Percentiles rank a stretch among this genome's conserved stretches.
Evolutionary conservation across 2,888 invertebrate genomes (phyloP).

Genomic region (Azorinus chamasolen): DNA sequence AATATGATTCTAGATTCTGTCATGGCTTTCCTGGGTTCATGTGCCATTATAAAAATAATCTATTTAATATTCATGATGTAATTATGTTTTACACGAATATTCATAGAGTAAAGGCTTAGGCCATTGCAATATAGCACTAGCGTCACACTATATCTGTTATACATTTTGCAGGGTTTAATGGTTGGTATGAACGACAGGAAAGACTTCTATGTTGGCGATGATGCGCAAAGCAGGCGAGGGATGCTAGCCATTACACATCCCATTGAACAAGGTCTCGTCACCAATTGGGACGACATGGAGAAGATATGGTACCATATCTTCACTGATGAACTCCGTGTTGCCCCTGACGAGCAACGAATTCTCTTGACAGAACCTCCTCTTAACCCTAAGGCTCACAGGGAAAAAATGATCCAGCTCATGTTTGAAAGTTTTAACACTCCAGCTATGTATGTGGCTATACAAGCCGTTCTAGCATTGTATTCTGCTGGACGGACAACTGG

Average conservation of each 20-base stretch:
- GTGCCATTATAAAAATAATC: too few species aligned
- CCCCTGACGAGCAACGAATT: constrained; percentile 97
- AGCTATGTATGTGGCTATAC: constrained; percentile 96
- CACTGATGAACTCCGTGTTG: constrained; percentile 91
- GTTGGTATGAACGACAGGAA: too few species aligned
- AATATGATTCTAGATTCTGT: too few species aligned
- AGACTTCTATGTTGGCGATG: constrained; percentile 77
- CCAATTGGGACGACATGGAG: constrained; percentile 85
- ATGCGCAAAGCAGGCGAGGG: constrained; percentile 82
- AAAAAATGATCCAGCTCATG: constrained; percentile 92
- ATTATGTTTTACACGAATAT: too few species aligned
- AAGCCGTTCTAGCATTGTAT: constrained; percentile 96
- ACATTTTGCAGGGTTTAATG: too few species aligned
- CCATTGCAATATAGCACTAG: too few species aligned
- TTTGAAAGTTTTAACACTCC: constrained; percentile 92
- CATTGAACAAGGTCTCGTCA: constrained; percentile 83
- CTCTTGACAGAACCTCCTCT: constrained; percentile 92
- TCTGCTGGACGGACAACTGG: constrained; percentile 97
- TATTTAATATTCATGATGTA: too few species aligned
- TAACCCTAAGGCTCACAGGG: constrained; percentile 98
- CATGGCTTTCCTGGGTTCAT: too few species aligned
- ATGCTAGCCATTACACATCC: constrained; percentile 83
- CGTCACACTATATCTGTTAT: too few species aligned
- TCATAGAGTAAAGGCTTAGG: too few species aligned
- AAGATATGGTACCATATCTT: constrained; percentile 84